Percentiles rank a stretch among this genome's conserved stretches.
Conservation (phyloP, 2,888 invertebrate genomes). For the Leptogaster cylindrica region DNA sequence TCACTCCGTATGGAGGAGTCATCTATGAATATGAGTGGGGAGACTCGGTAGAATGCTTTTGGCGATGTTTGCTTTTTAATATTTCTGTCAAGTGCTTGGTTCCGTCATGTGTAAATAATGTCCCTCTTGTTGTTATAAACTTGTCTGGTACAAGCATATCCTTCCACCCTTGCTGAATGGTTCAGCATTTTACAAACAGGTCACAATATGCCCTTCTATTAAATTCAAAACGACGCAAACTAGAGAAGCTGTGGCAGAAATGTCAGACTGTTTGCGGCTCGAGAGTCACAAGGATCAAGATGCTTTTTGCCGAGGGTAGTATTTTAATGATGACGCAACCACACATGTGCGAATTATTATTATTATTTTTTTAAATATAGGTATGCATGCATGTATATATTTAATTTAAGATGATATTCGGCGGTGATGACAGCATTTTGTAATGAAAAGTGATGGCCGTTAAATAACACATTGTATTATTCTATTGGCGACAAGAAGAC, state of each 20-base stretch:
- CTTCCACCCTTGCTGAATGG: constrained; percentile 5
- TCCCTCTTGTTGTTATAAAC: constrained; percentile 47
- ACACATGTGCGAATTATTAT: neutral
- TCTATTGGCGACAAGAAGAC: too few species aligned
- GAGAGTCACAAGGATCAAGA: neutral
- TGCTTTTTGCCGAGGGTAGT: constrained; percentile 26
- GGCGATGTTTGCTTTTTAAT: constrained; percentile 50
- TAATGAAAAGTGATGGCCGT: too few species aligned
- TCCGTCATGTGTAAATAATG: constrained; percentile 51
- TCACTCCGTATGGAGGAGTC: neutral
- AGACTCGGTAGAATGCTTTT: constrained; percentile 28
- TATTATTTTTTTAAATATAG: constrained; percentile 4
- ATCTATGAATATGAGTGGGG: neutral
- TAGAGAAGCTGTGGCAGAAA: neutral
- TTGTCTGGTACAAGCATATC: constrained; percentile 31
- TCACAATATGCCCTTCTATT: constrained; percentile 38
- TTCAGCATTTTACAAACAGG: constrained; percentile 33
- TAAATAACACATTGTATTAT: too few species aligned
- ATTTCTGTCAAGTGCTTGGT: constrained; percentile 51
- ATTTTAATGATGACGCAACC: constrained; percentile 34
- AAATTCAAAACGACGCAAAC: constrained; percentile 8
- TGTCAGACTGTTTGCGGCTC: neutral
- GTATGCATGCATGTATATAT: neutral
- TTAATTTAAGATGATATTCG: neutral
- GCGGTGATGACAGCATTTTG: constrained; percentile 11